A percentile compares a stretch with the other conserved stretches of the same genome.
Evolutionary conservation across 2,113 vertebrate species (phyloP).

Genomic region (Hyaena hyaena): DNA sequence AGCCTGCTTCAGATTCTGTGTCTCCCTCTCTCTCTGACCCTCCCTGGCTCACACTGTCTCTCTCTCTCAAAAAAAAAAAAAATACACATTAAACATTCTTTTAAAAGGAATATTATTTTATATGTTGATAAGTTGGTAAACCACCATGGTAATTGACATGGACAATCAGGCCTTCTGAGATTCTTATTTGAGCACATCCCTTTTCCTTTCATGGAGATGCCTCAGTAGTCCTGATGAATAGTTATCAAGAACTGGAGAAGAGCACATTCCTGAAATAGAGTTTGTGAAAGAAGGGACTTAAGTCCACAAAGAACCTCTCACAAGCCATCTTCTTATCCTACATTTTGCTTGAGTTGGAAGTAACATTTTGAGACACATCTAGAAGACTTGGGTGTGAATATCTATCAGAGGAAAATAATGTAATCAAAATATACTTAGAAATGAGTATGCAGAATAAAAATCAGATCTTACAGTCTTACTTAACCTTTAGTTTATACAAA

Average conservation of each 20-base stretch:
- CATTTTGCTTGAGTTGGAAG: neutral
- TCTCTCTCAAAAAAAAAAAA: too few species aligned
- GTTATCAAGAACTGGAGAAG: neutral
- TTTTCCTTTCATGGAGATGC: neutral
- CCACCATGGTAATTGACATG: neutral
- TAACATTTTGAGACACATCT: neutral
- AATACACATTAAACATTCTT: too few species aligned
- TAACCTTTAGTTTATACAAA: neutral
- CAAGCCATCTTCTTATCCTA: neutral
- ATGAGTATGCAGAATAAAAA: neutral
- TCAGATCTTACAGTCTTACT: neutral
- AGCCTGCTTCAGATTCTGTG: too few species aligned
- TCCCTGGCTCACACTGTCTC: too few species aligned
- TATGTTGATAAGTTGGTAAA: neutral
- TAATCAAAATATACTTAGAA: neutral
- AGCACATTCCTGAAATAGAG: neutral
- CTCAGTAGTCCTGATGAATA: neutral
- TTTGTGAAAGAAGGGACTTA: neutral
- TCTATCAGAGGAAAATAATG: neutral
- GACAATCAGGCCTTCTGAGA: neutral
- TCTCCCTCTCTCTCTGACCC: too few species aligned
- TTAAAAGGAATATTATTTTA: neutral
- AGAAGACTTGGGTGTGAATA: neutral
- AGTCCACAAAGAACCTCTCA: neutral
- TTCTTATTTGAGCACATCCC: neutral